Evolutionary conservation across 2,797 vertebrate species (phyloP).

Genomic region (Yasuhikotakia modesta): DNA sequence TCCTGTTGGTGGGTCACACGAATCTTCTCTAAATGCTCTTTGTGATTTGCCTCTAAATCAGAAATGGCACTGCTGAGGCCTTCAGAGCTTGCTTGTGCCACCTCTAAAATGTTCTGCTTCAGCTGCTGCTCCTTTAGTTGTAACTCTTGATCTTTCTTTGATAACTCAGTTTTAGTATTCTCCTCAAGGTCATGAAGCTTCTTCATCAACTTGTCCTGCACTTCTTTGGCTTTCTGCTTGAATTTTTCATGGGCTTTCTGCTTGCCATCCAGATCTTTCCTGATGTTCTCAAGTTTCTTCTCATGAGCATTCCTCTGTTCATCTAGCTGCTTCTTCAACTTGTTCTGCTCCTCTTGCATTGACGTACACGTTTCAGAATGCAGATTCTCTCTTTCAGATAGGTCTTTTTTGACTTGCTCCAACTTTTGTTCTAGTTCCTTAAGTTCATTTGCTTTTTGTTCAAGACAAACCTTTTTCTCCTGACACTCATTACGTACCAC

Average conservation of each 20-base stretch:
- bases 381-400: conserved; percentile 78
- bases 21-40: conserved; percentile 83
- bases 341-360: conserved; percentile 75
- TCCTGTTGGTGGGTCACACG: conserved; percentile 74
- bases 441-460: conserved; percentile 70
- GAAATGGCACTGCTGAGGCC: conserved; percentile 82
- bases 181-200: conserved; percentile 88
- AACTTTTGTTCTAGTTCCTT: conserved; percentile 72
- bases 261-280: conserved; percentile 83
- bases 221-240: conserved; percentile 87
- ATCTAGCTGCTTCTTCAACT: conserved; percentile 77
- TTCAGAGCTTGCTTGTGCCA: conserved; percentile 86
- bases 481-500: conserved; percentile 72
- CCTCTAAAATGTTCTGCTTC: conserved; percentile 86
- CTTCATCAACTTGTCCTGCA: conserved; percentile 87
- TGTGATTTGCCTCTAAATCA: conserved; percentile 87
- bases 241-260: conserved; percentile 86
- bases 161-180: conserved; percentile 84
- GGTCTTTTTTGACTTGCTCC: conserved; percentile 71
- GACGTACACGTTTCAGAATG: conserved; percentile 69
- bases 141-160: conserved; percentile 85
- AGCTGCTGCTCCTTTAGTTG: conserved; percentile 87
- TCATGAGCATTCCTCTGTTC: conserved; percentile 75
- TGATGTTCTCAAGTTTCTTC: conserved; percentile 74
- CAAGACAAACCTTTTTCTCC: conserved; percentile 74